These are phyloP conservation scores for Ageneiosus marmoratus DNA, from an alignment of 2,113 vertebrate species.

Conservation along the genomic window DNA sequence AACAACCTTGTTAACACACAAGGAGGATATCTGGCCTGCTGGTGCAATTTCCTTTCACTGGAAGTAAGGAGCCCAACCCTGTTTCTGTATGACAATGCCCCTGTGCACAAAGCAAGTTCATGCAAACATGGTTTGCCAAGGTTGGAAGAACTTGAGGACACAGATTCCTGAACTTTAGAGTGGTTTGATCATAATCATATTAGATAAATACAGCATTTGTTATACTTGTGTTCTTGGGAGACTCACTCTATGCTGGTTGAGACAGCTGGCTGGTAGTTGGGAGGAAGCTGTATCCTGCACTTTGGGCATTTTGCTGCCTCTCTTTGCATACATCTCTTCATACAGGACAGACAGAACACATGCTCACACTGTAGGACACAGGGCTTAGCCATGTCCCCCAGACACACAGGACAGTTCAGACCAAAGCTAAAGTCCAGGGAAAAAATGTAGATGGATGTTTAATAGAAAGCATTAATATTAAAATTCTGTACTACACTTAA, in stretches of 20 bases:
- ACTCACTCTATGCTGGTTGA: slow-evolving; percentile 61
- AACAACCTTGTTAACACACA: too few relatives aligned
- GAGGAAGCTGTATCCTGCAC: slow-evolving; percentile 56
- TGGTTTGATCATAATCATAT: neutral
- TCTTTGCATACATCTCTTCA: slow-evolving; percentile 36
- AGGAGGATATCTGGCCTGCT: too few relatives aligned
- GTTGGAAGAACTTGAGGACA: neutral
- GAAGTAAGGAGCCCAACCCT: neutral
- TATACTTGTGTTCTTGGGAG: neutral
- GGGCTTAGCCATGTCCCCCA: slow-evolving; percentile 61
- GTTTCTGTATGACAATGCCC: neutral
- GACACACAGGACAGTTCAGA: slow-evolving; percentile 66
- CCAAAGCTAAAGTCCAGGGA: slow-evolving; percentile 61
- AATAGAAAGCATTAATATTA: neutral
- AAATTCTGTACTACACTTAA: neutral
- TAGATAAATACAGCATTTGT: neutral
- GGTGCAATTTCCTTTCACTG: neutral
- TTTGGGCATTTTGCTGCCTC: slow-evolving; percentile 53
- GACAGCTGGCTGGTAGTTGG: slow-evolving; percentile 53
- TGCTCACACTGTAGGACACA: slow-evolving; percentile 70
- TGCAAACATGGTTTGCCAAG: neutral
- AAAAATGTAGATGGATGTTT: neutral
- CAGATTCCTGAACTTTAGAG: neutral
- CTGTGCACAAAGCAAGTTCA: neutral
- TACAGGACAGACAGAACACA: slow-evolving; percentile 67